Percentiles rank a stretch among this genome's conserved stretches.
Evolutionary conservation across 2,888 invertebrate species (phyloP).

Genomic region (Hirtodrosophila trivittata): DNA sequence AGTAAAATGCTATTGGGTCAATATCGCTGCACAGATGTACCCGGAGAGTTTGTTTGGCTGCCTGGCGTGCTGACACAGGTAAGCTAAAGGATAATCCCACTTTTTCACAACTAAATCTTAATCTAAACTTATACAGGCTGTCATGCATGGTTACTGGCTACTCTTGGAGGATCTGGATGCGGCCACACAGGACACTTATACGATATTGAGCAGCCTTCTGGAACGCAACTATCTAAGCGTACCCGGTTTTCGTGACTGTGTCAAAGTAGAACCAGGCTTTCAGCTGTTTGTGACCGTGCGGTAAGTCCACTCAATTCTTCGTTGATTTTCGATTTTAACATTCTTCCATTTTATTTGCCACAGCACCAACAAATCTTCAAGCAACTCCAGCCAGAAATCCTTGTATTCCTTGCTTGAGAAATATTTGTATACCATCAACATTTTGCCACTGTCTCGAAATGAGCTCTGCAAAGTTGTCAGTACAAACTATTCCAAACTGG

Average conservation of each 20-base stretch:
- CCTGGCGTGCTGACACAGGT: slow-evolving; percentile 96
- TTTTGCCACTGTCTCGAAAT: slow-evolving; percentile 90
- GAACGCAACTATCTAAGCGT: slow-evolving; percentile 93
- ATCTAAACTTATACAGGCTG: slow-evolving; percentile 88
- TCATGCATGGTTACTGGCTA: slow-evolving; percentile 94
- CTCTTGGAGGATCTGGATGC: slow-evolving; percentile 97
- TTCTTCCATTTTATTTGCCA: background rate
- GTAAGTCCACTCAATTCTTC: slow-evolving; percentile 81
- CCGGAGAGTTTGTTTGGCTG: slow-evolving; percentile 98
- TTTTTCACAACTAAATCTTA: too few species aligned
- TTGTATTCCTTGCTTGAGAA: slow-evolving; percentile 90
- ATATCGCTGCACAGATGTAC: slow-evolving; percentile 94
- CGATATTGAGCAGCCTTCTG: slow-evolving; percentile 92
- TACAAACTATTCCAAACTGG: slow-evolving; percentile 88
- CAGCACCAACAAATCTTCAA: slow-evolving; percentile 81
- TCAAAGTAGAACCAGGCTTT: slow-evolving; percentile 93
- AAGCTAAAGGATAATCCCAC: too few species aligned
- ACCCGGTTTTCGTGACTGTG: slow-evolving; percentile 93
- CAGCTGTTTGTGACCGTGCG: slow-evolving; percentile 96
- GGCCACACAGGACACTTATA: slow-evolving; percentile 96
- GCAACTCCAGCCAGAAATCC: slow-evolving; percentile 84
- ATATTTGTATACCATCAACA: slow-evolving; percentile 91
- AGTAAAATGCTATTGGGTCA: slow-evolving; percentile 95
- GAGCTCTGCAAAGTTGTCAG: slow-evolving; percentile 91
- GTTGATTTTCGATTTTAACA: background rate